Evolutionary conservation across 2,797 vertebrate genomes (phyloP).

Genomic region (Toxotes lorentzi): DNA sequence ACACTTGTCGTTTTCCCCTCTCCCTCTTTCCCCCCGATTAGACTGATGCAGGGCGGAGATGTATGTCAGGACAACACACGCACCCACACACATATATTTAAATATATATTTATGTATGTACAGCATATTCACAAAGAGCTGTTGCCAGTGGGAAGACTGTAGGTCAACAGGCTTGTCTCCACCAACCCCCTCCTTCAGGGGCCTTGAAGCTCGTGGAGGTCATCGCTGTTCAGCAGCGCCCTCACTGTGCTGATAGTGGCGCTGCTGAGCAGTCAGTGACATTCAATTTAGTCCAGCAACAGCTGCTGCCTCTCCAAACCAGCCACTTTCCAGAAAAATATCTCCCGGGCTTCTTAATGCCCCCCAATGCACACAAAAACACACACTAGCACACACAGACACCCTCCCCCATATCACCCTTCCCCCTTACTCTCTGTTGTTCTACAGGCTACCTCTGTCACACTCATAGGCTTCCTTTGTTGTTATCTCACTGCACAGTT

Average conservation of each 20-base stretch:
- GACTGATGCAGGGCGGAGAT: constrained; percentile 65
- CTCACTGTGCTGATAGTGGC: constrained; percentile 23
- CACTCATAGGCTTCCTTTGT: constrained; percentile 56
- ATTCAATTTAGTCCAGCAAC: constrained; percentile 51
- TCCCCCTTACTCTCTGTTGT: constrained; percentile 39
- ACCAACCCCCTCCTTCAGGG: constrained; percentile 45
- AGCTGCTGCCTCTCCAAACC: constrained; percentile 66
- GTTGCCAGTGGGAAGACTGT: constrained; percentile 51
- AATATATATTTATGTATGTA: background rate
- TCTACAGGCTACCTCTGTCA: constrained; percentile 65
- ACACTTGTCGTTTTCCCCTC: constrained; percentile 72
- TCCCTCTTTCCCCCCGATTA: constrained; percentile 71
- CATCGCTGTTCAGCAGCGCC: constrained; percentile 56
- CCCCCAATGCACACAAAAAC: background rate
- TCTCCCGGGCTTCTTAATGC: constrained; percentile 53
- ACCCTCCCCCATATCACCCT: constrained; percentile 11
- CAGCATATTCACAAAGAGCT: constrained; percentile 39
- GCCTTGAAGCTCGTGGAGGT: constrained; percentile 45
- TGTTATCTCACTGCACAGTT: constrained; percentile 54
- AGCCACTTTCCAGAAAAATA: constrained; percentile 58
- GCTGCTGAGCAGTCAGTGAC: constrained; percentile 38
- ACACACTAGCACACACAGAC: constrained; percentile 12
- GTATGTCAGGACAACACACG: constrained; percentile 45
- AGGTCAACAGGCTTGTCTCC: constrained; percentile 55
- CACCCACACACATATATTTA: constrained; percentile 1